These are phyloP conservation scores for Raja brachyura DNA, from an alignment of 2,113 vertebrate species.

Conservation along the genomic window DNA sequence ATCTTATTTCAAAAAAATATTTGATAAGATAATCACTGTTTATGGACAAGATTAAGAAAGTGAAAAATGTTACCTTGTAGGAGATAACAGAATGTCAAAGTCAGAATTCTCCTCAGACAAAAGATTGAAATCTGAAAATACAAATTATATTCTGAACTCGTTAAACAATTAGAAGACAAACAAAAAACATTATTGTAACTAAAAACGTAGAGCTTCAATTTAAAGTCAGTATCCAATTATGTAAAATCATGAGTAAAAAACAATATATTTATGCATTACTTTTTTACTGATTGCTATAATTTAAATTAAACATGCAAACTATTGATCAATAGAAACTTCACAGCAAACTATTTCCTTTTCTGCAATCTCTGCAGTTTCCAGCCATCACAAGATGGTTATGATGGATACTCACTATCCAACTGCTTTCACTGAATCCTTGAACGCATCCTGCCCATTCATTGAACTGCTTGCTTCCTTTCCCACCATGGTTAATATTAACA, in stretches of 20 bases:
- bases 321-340: neutral
- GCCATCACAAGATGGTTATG: neutral
- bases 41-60: neutral
- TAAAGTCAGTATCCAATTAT: neutral
- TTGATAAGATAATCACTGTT: neutral
- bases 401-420: neutral
- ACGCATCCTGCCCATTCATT: neutral
- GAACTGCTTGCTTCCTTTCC: neutral
- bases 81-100: slow-evolving; percentile 64
- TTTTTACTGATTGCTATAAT: neutral
- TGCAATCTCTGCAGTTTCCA: neutral
- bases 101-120: slow-evolving; percentile 65
- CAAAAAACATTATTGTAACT: neutral
- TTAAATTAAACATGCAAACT: neutral
- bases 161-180: neutral
- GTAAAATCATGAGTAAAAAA: neutral
- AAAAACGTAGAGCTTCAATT: neutral
- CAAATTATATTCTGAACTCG: slow-evolving; percentile 14
- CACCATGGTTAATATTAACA: neutral
- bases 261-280: neutral
- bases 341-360: neutral
- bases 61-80: slow-evolving; percentile 54
- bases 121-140: slow-evolving; percentile 49
- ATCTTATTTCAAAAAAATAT: neutral
- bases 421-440: neutral